Conservation (phyloP, 2,797 vertebrate species). For the Cryptoblepharus egeriae region DNA sequence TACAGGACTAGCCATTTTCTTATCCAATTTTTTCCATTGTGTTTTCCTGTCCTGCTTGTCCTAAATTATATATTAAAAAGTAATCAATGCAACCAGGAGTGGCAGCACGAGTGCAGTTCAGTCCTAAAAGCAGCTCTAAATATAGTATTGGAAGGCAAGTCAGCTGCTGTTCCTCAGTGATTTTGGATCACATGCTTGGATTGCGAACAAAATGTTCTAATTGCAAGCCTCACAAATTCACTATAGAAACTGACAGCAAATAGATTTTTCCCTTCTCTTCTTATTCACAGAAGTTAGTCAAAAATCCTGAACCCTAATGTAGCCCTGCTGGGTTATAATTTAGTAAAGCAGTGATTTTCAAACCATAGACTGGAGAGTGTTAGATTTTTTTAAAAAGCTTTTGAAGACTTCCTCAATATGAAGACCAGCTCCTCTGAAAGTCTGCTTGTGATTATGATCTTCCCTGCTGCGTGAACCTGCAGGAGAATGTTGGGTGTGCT, state of each 20-base stretch:
- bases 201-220: constrained; percentile 15
- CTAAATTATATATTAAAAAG: constrained; percentile 6
- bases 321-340: neutral
- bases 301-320: neutral
- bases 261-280: neutral
- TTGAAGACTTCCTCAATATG: neutral
- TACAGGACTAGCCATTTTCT: neutral
- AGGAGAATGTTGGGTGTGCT: neutral
- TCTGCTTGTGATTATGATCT: neutral
- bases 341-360: neutral
- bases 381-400: neutral
- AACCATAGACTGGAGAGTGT: neutral
- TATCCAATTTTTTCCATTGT: constrained; percentile 14
- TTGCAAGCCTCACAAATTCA: constrained; percentile 1
- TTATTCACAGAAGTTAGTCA: neutral
- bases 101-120: neutral
- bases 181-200: neutral
- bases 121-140: constrained; percentile 19
- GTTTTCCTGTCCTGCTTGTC: neutral
- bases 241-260: neutral
- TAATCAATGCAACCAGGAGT: constrained; percentile 14
- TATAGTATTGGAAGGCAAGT: constrained; percentile 14
- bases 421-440: neutral
- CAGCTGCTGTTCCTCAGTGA: neutral
- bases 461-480: neutral